phyloP scores from a whole-genome alignment of 2,113 vertebrate genomes.

The Albula goreensis region DNA sequence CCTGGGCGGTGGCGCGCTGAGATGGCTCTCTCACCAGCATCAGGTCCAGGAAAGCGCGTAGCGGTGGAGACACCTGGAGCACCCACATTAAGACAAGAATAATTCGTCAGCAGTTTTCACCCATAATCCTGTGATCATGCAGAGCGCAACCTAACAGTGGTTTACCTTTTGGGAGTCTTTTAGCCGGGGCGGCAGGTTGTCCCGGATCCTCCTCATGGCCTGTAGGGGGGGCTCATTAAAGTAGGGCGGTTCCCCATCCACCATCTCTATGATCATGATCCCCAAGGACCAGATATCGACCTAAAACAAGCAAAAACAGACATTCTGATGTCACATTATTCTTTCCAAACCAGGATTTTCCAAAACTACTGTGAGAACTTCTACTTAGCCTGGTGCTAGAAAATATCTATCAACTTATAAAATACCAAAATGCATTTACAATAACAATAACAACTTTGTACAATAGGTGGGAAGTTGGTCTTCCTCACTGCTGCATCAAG shows the following conservation, averaged over 20 bases:
- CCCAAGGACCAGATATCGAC: conserved; percentile 98
- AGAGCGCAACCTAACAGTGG: neutral
- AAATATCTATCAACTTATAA: too few relatives aligned
- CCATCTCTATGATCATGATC: conserved; percentile 99
- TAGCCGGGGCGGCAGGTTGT: conserved; percentile 91
- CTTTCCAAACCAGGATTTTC: too few relatives aligned
- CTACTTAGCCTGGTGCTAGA: too few relatives aligned
- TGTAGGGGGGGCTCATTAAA: conserved; percentile 98
- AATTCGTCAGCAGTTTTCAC: neutral
- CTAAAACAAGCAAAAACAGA: conserved; percentile 49
- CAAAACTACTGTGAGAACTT: too few relatives aligned
- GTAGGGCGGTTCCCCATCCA: conserved; percentile 95
- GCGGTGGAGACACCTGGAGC: conserved; percentile 82
- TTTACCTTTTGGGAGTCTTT: conserved; percentile 93
- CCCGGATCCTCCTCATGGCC: conserved; percentile 97
- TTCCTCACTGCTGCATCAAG: too few relatives aligned
- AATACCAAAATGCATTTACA: too few relatives aligned
- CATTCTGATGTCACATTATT: neutral
- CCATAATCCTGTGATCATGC: neutral
- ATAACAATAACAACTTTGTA: too few relatives aligned
- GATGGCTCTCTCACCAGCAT: conserved; percentile 96
- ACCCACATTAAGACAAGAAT: too few relatives aligned
- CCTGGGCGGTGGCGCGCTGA: conserved; percentile 91
- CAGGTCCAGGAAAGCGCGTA: conserved; percentile 90
- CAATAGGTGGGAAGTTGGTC: too few relatives aligned